These are phyloP conservation scores for Rhinoptilus africanus DNA, from an alignment of 2,113 vertebrate genomes.

Conservation along the genomic window DNA sequence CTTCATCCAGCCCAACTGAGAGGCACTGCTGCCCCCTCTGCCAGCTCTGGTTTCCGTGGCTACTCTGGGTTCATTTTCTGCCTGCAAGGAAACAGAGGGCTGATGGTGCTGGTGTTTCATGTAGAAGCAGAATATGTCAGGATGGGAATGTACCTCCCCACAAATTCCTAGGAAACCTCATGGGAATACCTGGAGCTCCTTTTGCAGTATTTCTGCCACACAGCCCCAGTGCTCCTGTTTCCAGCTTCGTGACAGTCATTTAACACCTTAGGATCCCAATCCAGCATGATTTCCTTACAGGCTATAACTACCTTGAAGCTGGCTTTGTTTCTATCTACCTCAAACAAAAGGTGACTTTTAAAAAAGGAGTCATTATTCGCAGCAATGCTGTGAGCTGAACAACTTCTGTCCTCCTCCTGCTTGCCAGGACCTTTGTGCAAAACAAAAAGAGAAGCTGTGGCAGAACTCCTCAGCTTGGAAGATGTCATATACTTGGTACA, in stretches of 20 bases:
- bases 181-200: background rate
- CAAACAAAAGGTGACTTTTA: background rate
- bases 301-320: slow-evolving; percentile 15
- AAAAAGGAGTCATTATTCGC: background rate
- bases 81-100: background rate
- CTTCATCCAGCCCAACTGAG: background rate
- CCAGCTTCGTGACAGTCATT: background rate
- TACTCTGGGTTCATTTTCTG: background rate
- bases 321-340: background rate
- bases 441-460: background rate
- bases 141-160: background rate
- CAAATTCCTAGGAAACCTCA: background rate
- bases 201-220: background rate
- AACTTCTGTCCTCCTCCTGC: background rate
- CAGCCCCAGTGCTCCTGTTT: background rate
- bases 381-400: background rate
- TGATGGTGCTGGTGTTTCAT: accelerated
- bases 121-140: background rate
- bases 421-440: background rate
- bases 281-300: background rate
- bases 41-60: background rate
- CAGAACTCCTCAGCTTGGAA: background rate
- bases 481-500: background rate
- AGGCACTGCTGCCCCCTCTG: background rate
- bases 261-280: background rate